Evolutionary conservation across 2,888 invertebrate genomes (phyloP), one percentile per base, ranked within the genome.

Genomic region (Cremastinae sp.): DNA sequence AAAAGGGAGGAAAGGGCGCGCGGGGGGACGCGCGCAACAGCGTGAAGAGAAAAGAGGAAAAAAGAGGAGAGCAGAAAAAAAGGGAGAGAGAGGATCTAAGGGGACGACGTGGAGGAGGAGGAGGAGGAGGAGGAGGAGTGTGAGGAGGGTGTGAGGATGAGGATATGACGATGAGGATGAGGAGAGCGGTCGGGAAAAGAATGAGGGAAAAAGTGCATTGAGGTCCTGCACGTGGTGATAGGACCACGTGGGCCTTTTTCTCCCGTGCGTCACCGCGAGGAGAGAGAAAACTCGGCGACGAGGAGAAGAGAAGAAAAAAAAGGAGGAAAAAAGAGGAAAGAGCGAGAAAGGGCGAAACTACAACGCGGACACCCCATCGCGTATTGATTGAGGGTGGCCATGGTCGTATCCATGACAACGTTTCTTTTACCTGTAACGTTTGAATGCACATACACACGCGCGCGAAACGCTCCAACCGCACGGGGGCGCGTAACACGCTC

Each of bases 371-470:
- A 86, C 85, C 86, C 87, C 86, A 87, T 88, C 86, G 85, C 78
- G 85, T 88, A 89, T 89, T 87, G 89, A 89, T 89, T 89, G 88
- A 88, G 88, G 87, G 86, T 89, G 88, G 88, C 89, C 89, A 89
- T 88, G 88, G 89, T 89, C 89, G 89, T 89, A 84, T 88, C 89
- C 85, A 89, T 88, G 82, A 79, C 84, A 84, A 89, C 88, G 87
- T 87, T 89, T 89, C 88, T 87, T 87, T 86, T 86, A 88, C 88
- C 88, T 88, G 88, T 84, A 83, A 80, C 79, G 79, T 81, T 68
- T 73, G 80, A 74, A 14, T 47, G 22, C 43, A 56, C 20, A 20
- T 20, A 47, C 12, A 68, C 12, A 62, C 20, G 49, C 12, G 10
- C n/a, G 22, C 9, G 51, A 56, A 12, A 35, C 18, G 49, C 2